These are phyloP conservation scores for Orientallactaga bullata DNA, from an alignment of 2,113 vertebrate species.

Conservation along the genomic window DNA sequence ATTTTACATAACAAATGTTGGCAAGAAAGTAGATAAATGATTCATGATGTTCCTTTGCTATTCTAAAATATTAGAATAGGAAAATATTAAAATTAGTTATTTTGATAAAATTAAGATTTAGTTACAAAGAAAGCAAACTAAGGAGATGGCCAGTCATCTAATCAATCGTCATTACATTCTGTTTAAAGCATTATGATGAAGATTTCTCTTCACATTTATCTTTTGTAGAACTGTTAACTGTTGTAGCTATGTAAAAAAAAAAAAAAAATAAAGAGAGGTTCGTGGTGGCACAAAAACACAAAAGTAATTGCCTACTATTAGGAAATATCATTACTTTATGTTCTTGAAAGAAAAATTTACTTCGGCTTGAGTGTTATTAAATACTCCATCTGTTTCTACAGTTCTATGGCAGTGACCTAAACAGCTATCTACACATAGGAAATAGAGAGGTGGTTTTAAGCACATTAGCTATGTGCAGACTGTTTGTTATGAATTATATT, in stretches of 20 bases:
- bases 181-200: not conserved
- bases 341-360: not conserved
- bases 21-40: not conserved
- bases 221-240: not conserved
- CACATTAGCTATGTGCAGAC: not conserved
- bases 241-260: not conserved
- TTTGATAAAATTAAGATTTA: slow-evolving; percentile 23
- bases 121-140: not conserved
- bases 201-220: not conserved
- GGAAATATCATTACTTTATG: not conserved
- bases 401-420: not conserved
- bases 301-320: slow-evolving; percentile 2
- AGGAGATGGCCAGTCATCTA: not conserved
- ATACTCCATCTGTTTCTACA: not conserved
- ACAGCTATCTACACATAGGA: not conserved
- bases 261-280: not conserved
- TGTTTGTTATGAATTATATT: not conserved
- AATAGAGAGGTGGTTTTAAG: not conserved
- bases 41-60: not conserved
- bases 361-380: not conserved
- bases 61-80: not conserved
- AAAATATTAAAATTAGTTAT: not conserved
- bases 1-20: not conserved
- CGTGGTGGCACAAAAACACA: not conserved
- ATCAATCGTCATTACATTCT: not conserved